Percentiles rank a stretch among this genome's conserved stretches.
phyloP scores from a whole-genome alignment of 2,797 vertebrate species.

The Tapera naevia region DNA sequence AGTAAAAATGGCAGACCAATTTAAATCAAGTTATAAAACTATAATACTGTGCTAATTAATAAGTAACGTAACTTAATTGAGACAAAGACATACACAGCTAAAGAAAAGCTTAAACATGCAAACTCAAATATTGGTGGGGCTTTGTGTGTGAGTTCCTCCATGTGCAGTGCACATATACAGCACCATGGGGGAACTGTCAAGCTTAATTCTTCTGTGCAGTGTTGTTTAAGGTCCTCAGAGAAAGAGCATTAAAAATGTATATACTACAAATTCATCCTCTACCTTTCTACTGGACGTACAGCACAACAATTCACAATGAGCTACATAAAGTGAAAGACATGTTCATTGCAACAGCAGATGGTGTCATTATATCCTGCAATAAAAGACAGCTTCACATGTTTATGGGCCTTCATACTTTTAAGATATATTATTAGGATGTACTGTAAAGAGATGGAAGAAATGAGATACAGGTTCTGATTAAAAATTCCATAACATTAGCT shows the following conservation, averaged over 20 bases:
- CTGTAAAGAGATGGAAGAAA: background rate
- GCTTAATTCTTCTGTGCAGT: background rate
- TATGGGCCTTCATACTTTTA: background rate
- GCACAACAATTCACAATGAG: background rate
- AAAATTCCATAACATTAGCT: background rate
- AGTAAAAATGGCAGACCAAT: background rate
- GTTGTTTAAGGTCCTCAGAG: background rate
- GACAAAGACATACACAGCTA: background rate
- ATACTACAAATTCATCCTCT: background rate
- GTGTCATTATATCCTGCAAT: background rate
- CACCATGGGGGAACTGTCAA: background rate
- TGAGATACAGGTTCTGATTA: background rate
- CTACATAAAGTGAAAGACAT: background rate
- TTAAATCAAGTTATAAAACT: background rate
- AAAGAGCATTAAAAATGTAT: background rate
- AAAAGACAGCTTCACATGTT: background rate
- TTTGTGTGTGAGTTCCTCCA: background rate
- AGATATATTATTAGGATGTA: background rate
- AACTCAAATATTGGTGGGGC: background rate
- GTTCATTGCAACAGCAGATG: background rate
- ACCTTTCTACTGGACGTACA: background rate
- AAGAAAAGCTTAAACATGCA: background rate
- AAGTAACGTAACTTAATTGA: background rate
- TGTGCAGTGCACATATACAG: background rate
- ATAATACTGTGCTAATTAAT: background rate